phyloP scores from a whole-genome alignment of 2,113 vertebrate genomes.

The Indicator indicator region DNA sequence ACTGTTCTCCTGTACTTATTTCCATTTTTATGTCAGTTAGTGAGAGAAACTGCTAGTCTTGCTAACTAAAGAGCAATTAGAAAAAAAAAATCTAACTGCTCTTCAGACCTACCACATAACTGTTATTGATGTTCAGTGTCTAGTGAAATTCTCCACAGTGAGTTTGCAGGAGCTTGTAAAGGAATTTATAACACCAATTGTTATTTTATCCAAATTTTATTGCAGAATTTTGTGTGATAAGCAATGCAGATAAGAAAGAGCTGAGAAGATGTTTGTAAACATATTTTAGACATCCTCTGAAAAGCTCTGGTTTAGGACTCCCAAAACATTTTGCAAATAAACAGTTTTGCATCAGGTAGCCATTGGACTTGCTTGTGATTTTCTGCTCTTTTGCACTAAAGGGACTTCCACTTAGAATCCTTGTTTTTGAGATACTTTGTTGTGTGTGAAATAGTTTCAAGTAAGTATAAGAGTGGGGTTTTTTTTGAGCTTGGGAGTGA shows the following conservation, averaged over 20 bases:
- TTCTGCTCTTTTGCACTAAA: not conserved
- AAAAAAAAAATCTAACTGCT: slow-evolving; percentile 16
- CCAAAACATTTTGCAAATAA: not conserved
- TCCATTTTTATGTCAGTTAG: slow-evolving; percentile 41
- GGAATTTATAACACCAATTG: not conserved
- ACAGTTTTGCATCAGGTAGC: not conserved
- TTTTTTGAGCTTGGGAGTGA: not conserved
- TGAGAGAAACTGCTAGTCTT: slow-evolving; percentile 7
- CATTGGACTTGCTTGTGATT: not conserved
- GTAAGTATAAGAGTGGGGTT: not conserved
- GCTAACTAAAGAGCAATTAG: slow-evolving; percentile 44
- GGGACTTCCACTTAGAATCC: not conserved
- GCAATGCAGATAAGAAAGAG: not conserved
- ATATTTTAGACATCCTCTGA: not conserved
- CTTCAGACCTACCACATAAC: slow-evolving; percentile 10
- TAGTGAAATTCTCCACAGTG: slow-evolving; percentile 35
- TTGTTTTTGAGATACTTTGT: not conserved
- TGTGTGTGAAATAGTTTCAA: not conserved
- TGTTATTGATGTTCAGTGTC: slow-evolving; percentile 45
- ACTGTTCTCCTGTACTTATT: slow-evolving; percentile 3
- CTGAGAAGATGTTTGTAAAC: not conserved
- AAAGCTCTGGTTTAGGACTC: not conserved
- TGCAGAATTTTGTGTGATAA: not conserved
- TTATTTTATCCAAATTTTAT: not conserved
- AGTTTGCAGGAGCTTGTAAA: not conserved